Conservation (phyloP, 2,888 invertebrate genomes). For the Melinopterus prodromus region DNA sequence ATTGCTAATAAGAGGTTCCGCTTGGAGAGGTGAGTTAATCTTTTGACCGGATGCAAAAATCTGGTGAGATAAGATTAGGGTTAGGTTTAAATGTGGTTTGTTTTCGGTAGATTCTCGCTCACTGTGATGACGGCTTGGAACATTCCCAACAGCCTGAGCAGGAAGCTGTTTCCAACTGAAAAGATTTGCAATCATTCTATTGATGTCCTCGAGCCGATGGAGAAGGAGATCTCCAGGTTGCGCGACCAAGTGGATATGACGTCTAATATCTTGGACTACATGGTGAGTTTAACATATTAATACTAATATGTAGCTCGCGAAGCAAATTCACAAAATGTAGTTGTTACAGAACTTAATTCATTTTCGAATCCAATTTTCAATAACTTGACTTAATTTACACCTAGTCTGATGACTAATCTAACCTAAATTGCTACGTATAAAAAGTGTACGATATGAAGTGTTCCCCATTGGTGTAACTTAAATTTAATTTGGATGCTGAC, state of each 20-base stretch:
- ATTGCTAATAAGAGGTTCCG: slow-evolving; percentile 27
- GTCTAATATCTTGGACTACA: not conserved
- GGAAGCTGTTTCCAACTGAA: not conserved
- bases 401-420: too few species aligned
- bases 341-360: too few species aligned
- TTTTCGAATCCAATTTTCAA: too few species aligned
- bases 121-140: not conserved
- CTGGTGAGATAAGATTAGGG: too few species aligned
- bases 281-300: not conserved
- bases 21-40: slow-evolving; percentile 25
- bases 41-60: not conserved
- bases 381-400: too few species aligned
- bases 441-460: too few species aligned
- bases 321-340: too few species aligned
- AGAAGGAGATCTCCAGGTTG: not conserved
- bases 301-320: too few species aligned
- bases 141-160: not conserved
- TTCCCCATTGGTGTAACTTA: too few species aligned
- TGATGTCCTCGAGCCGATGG: not conserved
- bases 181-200: not conserved
- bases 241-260: not conserved
- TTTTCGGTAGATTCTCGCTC: not conserved
- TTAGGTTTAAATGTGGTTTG: not conserved
- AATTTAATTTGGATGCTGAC: too few species aligned
- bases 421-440: too few species aligned